Evolutionary conservation across 2,888 invertebrate species (phyloP), one percentile per base, ranked within the genome.

Genomic region (Cryptus viduatorius): DNA sequence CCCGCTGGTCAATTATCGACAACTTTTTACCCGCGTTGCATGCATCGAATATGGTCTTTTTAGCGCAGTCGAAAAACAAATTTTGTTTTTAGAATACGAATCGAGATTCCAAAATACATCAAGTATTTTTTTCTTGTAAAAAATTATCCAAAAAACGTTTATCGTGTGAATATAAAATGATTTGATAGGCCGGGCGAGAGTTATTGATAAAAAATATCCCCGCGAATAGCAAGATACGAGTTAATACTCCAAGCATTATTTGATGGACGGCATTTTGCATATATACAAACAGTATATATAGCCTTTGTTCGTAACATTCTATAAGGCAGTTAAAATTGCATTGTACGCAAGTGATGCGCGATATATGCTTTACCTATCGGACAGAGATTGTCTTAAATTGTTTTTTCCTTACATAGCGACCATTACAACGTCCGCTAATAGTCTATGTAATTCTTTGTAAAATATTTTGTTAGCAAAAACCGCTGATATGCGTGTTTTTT

Each of bases 231-330:
- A 37, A 37, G 37, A 37, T 37, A 61, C 61, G 29, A 29, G 37
- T 56, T 10, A 19, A 29, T 46, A 44, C 46, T 73, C 5, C n/a
- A 37, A 46, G 59, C 29, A 59, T 44, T n/a, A 12, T 10, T 46
- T 19, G 19, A 24, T 19, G 46, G 24, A 42, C 16, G 12, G 24
- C 10, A 12, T 48, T 3, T 16, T 29, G 46, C n/a, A 29, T 61
- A 75, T 14, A 67, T 37, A 44, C 37, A 44, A 44, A 14, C 61
- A 8, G n/a, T 64, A 48, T 64, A 48, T 31, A 59, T 31, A 19
- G 46, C 42, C 46, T 69, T 78, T 85, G 77, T 69, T 69, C 44
- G 46, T 14, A 72, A 76, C 12, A 50, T 46, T 4, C 7, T 37
- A 48, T 12, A 59, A 61, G 73, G 61, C 73, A 79, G 73, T 79